Evolutionary conservation across 2,888 invertebrate species (phyloP).

Genomic region (Camponotus fellah): DNA sequence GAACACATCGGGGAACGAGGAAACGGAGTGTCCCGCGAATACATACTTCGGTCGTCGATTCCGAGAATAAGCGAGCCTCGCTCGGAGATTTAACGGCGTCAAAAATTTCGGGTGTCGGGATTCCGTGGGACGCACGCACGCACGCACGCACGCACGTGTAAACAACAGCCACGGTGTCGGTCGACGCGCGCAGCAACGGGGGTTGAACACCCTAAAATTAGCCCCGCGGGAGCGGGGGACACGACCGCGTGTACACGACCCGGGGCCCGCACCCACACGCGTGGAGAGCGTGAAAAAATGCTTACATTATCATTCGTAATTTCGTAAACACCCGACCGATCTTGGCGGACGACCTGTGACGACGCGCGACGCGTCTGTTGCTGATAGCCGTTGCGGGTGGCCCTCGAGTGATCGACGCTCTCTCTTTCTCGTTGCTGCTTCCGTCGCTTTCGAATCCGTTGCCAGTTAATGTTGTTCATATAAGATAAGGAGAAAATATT

Average conservation of each 20-base stretch:
- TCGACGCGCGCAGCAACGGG: constrained; percentile 71
- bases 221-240: constrained; percentile 77
- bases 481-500: neutral
- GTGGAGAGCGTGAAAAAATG: constrained; percentile 84
- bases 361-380: constrained; percentile 55
- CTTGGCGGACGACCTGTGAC: constrained; percentile 59
- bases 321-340: constrained; percentile 83
- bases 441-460: neutral
- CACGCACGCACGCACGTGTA: constrained; percentile 59
- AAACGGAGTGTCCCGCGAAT: constrained; percentile 8
- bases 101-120: constrained; percentile 70
- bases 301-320: constrained; percentile 86
- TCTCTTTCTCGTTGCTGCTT: neutral
- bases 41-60: constrained; percentile 43
- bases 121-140: constrained; percentile 64
- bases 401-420: constrained; percentile 64
- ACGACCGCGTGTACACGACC: constrained; percentile 66
- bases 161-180: constrained; percentile 77
- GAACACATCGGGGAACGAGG: constrained; percentile 29
- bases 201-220: constrained; percentile 86
- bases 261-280: constrained; percentile 75
- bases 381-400: constrained; percentile 82
- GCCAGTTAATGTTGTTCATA: neutral
- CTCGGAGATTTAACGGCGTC: constrained; percentile 68
- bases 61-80: constrained; percentile 59